Conservation (phyloP, 2,797 vertebrate genomes). For the Sebastes glaucus region DNA sequence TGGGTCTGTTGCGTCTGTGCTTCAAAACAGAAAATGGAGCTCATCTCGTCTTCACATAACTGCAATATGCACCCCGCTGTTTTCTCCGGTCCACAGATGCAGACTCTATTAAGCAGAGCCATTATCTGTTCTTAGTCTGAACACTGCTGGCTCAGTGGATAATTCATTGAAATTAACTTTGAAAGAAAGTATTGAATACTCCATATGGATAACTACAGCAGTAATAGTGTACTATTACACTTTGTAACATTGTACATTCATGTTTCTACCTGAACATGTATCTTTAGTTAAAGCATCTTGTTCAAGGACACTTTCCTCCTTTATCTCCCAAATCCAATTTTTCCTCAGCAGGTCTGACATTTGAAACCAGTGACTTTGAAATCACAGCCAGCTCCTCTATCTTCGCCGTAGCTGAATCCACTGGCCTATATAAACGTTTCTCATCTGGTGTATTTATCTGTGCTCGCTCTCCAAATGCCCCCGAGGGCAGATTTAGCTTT, state of each 20-base stretch:
- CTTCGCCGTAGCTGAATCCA: background rate
- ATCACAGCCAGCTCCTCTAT: background rate
- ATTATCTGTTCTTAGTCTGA: background rate
- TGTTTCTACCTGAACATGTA: background rate
- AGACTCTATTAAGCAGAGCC: background rate
- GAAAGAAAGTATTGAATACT: background rate
- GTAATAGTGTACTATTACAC: background rate
- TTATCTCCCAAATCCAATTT: background rate
- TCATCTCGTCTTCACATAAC: background rate
- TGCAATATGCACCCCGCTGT: background rate
- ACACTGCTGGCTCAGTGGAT: background rate
- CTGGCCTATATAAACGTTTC: background rate
- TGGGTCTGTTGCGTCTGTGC: background rate
- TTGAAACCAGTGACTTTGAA: background rate
- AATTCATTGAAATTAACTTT: background rate
- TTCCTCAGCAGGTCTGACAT: background rate
- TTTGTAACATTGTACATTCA: background rate
- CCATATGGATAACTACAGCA: background rate
- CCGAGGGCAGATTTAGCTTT: conserved; percentile 3
- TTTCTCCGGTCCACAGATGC: background rate
- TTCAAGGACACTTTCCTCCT: background rate
- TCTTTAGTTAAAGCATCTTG: background rate
- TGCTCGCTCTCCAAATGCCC: background rate
- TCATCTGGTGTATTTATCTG: background rate
- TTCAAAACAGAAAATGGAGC: background rate